phyloP scores from a whole-genome alignment of 37 sponge, comb jelly and placozoan genomes.

The Beroe ovata region DNA sequence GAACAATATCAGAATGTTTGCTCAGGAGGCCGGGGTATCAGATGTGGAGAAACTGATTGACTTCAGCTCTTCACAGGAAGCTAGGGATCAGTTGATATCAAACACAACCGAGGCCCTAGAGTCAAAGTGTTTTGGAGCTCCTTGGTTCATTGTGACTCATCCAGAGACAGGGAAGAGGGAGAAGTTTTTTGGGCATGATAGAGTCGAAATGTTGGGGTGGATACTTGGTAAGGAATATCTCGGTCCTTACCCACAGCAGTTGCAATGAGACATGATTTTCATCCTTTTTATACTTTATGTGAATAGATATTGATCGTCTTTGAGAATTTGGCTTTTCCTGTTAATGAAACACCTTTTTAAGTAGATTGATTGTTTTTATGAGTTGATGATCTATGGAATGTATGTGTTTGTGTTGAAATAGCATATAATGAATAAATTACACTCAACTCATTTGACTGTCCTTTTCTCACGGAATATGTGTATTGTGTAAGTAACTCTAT shows the following conservation, averaged over 20 bases:
- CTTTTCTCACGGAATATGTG: no score
- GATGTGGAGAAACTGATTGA: conserved; percentile 7
- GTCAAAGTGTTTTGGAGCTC: conserved; percentile 64
- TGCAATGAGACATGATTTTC: no score
- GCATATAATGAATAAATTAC: no score
- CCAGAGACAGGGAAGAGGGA: conserved; percentile 25
- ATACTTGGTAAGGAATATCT: conserved; percentile 36
- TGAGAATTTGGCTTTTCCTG: no score
- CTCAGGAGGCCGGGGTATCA: not conserved
- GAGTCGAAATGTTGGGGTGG: conserved; percentile 63
- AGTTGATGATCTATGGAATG: no score
- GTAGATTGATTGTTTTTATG: no score
- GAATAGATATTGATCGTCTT: no score
- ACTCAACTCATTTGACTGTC: no score
- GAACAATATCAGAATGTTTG: conserved; percentile 10
- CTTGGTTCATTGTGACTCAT: conserved; percentile 28
- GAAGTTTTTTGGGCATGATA: conserved; percentile 67
- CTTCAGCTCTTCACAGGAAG: conserved; percentile 6
- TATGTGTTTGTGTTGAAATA: no score
- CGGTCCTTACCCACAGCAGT: conserved; percentile 30
- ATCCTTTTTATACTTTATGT: no score
- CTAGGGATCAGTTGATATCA: conserved; percentile 22
- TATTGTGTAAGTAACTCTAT: no score
- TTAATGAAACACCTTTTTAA: no score
- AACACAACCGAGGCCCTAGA: conserved; percentile 50